Evolutionary conservation across 2,797 vertebrate genomes (phyloP).

Genomic region (Arrhamphus sclerolepis): DNA sequence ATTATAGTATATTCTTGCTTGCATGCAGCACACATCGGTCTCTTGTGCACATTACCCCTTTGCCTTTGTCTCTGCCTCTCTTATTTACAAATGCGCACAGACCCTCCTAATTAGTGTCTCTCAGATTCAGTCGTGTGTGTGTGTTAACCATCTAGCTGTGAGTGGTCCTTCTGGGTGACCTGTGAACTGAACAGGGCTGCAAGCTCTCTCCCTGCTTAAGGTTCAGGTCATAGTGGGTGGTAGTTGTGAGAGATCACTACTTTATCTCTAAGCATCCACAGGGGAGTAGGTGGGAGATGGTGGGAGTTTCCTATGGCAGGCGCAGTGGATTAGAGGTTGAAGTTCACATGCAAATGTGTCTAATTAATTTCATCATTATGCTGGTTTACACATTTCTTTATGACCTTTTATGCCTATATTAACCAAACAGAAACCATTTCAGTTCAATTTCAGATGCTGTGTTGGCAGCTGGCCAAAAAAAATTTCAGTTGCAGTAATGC

Average conservation of each 20-base stretch:
- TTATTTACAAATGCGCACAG: slow-evolving; percentile 12
- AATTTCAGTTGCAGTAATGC: no score
- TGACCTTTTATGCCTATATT: slow-evolving; percentile 27
- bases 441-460: neutral
- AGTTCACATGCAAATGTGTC: slow-evolving; percentile 53
- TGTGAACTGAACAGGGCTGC: slow-evolving; percentile 59
- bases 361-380: slow-evolving; percentile 33
- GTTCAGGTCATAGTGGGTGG: slow-evolving; percentile 64
- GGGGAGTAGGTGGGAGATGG: slow-evolving; percentile 40
- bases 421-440: slow-evolving; percentile 1
- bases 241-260: slow-evolving; percentile 61
- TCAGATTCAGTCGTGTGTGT: slow-evolving; percentile 43
- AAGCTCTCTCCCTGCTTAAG: slow-evolving; percentile 58
- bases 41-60: slow-evolving; percentile 5
- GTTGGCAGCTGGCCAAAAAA: no score
- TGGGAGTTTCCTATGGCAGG: slow-evolving; percentile 39
- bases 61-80: slow-evolving; percentile 29
- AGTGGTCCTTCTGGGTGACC: slow-evolving; percentile 70
- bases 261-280: slow-evolving; percentile 47
- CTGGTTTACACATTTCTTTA: neutral
- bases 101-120: slow-evolving; percentile 69
- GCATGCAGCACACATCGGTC: slow-evolving; percentile 10
- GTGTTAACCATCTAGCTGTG: slow-evolving; percentile 56
- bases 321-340: slow-evolving; percentile 40
- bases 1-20: slow-evolving; percentile 12